These are phyloP conservation scores for Thunnus albacares DNA, from an alignment of 2,797 vertebrate genomes.

Conservation along the genomic window DNA sequence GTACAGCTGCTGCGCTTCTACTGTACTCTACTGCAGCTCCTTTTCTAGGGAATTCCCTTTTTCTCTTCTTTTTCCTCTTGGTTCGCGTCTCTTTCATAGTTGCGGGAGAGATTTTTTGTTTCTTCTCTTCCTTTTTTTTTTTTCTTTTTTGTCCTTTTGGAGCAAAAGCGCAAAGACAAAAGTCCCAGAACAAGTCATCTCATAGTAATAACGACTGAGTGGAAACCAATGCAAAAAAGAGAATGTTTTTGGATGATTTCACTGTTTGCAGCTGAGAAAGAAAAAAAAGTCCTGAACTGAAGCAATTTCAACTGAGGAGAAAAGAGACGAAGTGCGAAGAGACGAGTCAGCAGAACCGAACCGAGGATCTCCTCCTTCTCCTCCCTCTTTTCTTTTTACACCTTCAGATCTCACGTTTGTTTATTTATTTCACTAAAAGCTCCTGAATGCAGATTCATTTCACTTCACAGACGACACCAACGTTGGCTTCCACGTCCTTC, in stretches of 20 bases:
- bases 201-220: background rate
- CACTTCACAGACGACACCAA: slow-evolving; percentile 6
- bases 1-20: slow-evolving; percentile 6
- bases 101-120: too few species aligned
- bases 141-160: background rate
- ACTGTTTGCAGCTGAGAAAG: background rate
- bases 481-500: slow-evolving; percentile 10
- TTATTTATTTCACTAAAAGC: slow-evolving; percentile 5
- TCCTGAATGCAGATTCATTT: slow-evolving; percentile 29
- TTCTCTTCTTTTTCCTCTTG: too few species aligned
- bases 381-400: background rate
- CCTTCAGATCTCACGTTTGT: background rate
- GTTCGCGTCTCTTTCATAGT: background rate
- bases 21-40: slow-evolving; percentile 11
- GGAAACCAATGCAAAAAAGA: background rate
- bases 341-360: background rate
- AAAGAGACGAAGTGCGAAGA: background rate
- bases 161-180: slow-evolving; percentile 9
- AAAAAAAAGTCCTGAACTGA: too few species aligned
- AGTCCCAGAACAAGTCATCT: background rate
- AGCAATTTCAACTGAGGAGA: slow-evolving; percentile 2
- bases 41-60: background rate
- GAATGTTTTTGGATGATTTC: background rate
- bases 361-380: background rate
- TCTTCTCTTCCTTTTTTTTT: too few species aligned